These are phyloP conservation scores for Carettochelys insculpta DNA, from an alignment of 2,113 vertebrate genomes.

Conservation along the genomic window DNA sequence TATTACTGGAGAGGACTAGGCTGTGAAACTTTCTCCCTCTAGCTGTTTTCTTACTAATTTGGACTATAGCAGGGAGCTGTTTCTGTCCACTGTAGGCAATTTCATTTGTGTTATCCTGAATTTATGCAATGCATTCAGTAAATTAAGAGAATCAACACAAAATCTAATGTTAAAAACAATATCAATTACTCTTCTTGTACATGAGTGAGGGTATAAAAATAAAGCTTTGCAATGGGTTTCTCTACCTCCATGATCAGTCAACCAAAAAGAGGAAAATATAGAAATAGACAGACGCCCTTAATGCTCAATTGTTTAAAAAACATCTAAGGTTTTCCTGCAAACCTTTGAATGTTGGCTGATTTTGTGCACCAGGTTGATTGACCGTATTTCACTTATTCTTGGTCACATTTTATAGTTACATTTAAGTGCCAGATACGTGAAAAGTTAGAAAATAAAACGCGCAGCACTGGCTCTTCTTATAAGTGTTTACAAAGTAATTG, in stretches of 20 bases:
- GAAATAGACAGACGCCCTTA: not conserved
- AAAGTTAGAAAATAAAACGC: not conserved
- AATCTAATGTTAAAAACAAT: not conserved
- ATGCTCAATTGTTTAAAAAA: not conserved
- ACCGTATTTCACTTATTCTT: not conserved
- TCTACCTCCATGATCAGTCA: too few relatives aligned
- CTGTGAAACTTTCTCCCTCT: not conserved
- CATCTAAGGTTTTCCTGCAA: not conserved
- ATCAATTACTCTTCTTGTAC: not conserved
- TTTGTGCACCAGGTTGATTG: not conserved
- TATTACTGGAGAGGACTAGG: rapidly evolving
- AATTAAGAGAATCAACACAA: not conserved
- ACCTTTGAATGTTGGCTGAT: not conserved
- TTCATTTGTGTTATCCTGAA: not conserved
- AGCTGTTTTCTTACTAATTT: rapidly evolving
- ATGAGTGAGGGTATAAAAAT: not conserved
- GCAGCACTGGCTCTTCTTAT: not conserved
- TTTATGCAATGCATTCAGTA: not conserved
- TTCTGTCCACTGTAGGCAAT: not conserved
- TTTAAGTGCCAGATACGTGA: not conserved
- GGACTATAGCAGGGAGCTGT: not conserved
- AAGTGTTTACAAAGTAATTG: not conserved
- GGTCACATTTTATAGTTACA: not conserved
- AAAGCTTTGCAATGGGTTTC: too few relatives aligned
- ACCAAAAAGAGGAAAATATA: too few relatives aligned